Conservation (phyloP, 2,888 invertebrate species). For the Galeopsomyia nigrocyanea region DNA sequence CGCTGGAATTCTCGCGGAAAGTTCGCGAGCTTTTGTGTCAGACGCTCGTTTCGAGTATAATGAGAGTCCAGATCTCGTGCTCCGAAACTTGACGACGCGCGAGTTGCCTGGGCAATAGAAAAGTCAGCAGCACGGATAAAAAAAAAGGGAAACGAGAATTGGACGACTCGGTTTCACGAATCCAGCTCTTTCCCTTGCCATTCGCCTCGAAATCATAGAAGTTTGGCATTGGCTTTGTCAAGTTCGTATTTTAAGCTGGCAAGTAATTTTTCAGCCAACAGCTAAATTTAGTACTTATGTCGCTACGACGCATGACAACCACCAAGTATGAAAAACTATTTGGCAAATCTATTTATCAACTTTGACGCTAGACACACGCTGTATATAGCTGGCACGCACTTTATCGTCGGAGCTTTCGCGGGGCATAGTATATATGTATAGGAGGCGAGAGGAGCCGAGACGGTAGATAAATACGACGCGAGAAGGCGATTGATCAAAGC, state of each 20-base stretch:
- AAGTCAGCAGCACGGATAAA: neutral
- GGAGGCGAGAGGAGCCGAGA: neutral
- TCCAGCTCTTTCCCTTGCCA: neutral
- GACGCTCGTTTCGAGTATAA: slow-evolving; percentile 61
- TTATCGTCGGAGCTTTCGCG: neutral
- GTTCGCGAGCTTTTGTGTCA: slow-evolving; percentile 59
- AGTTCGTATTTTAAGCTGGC: too few species aligned
- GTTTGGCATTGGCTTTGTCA: too few species aligned
- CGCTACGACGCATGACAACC: slow-evolving; percentile 21
- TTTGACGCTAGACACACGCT: neutral
- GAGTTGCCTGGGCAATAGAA: slow-evolving; percentile 4
- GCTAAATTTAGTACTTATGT: neutral
- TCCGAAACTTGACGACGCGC: slow-evolving; percentile 22
- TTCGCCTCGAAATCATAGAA: too few species aligned
- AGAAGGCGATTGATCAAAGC: slow-evolving; percentile 57
- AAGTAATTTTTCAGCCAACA: too few species aligned
- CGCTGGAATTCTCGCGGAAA: slow-evolving; percentile 47
- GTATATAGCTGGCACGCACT: neutral
- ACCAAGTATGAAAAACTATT: slow-evolving; percentile 30
- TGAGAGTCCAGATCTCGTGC: slow-evolving; percentile 53
- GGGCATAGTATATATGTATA: neutral
- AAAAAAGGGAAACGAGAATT: neutral
- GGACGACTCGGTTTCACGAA: neutral
- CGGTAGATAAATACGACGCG: slow-evolving; percentile 26
- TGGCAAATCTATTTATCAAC: slow-evolving; percentile 26